Conservation (phyloP, 2,888 invertebrate species). For the Synergus japonicus region DNA sequence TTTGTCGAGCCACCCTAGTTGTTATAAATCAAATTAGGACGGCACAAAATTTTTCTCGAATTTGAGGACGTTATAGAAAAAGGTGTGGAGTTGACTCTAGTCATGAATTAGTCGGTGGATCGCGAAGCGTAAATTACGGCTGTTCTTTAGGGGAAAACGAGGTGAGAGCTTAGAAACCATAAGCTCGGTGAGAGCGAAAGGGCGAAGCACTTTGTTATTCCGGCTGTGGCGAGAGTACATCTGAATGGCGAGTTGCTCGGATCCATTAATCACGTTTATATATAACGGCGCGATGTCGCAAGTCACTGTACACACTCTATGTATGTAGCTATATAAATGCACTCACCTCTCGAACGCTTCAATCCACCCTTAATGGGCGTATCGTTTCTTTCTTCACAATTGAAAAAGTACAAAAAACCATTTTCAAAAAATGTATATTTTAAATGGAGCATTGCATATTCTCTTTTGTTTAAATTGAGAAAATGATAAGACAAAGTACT, state of each 20-base stretch:
- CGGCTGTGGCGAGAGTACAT: constrained; percentile 70
- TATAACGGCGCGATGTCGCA: constrained; percentile 75
- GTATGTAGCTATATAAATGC: constrained; percentile 6
- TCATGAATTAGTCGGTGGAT: constrained; percentile 35
- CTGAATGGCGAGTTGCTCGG: constrained; percentile 73
- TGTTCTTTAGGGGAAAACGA: constrained; percentile 52
- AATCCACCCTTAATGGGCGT: neutral
- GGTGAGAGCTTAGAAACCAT: constrained; percentile 58
- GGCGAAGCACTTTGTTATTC: constrained; percentile 71
- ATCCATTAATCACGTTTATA: constrained; percentile 76
- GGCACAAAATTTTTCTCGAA: neutral
- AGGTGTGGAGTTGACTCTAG: neutral
- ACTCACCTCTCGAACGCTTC: neutral
- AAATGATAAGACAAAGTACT: too few relatives aligned
- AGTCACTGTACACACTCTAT: constrained; percentile 67
- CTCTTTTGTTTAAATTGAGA: too few relatives aligned
- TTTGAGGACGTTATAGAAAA: neutral
- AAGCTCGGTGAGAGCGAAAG: constrained; percentile 59
- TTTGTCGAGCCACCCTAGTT: too few relatives aligned
- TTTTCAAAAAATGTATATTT: too few relatives aligned
- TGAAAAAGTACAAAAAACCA: neutral
- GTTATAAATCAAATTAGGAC: neutral
- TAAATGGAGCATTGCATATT: too few relatives aligned
- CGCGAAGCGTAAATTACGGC: constrained; percentile 52
- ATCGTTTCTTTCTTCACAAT: neutral